Conservation (phyloP, 1,140 invertebrate species). For the Pogonomyrmex californicus region DNA sequence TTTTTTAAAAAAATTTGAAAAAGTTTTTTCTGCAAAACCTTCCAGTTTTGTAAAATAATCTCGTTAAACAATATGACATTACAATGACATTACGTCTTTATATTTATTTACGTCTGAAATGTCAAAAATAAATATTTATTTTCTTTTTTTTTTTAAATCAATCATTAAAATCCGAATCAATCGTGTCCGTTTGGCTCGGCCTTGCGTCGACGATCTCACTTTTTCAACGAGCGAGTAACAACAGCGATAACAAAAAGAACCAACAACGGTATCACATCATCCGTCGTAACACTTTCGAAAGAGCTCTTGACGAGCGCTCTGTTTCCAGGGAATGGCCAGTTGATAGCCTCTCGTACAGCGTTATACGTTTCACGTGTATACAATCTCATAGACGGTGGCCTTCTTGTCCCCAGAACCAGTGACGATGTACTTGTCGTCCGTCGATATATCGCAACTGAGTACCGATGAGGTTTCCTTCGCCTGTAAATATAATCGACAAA, state of each 20-base stretch:
- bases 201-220: constrained; percentile 45
- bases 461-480: constrained; percentile 99
- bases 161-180: not conserved
- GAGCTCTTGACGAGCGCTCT: constrained; percentile 36
- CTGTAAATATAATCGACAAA: constrained; percentile 89
- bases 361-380: constrained; percentile 88
- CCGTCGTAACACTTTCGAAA: constrained; percentile 36
- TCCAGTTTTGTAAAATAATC: not conserved
- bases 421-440: constrained; percentile 99
- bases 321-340: not conserved
- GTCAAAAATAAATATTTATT: too few relatives aligned
- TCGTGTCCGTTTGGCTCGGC: constrained; percentile 40
- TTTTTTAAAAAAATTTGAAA: not conserved
- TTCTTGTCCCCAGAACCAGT: constrained; percentile 99
- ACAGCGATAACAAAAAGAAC: constrained; percentile 74
- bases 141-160: too few relatives aligned
- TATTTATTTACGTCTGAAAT: not conserved
- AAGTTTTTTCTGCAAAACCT: not conserved
- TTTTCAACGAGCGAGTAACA: constrained; percentile 61
- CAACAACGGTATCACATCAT: constrained; percentile 66
- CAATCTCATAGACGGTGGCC: constrained; percentile 99
- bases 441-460: constrained; percentile 99
- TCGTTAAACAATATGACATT: not conserved
- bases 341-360: constrained; percentile 83
- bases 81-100: not conserved